Evolutionary conservation across 2,113 vertebrate genomes (phyloP), one percentile per base, ranked within the genome.

Genomic region (Rhinopomastus cyanomelas): DNA sequence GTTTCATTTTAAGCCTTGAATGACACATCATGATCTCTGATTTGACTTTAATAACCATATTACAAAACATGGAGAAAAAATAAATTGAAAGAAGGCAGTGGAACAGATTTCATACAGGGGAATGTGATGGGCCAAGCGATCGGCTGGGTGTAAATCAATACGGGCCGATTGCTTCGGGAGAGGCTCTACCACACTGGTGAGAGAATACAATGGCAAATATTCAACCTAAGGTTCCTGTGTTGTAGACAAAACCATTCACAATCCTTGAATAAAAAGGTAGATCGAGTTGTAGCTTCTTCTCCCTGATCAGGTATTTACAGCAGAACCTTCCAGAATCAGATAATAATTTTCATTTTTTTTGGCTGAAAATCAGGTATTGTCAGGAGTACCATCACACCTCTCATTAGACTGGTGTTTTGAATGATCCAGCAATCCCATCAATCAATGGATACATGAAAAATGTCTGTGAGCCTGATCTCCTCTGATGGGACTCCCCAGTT

Each of bases 391-490:
- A 1, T 71, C 62, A 83, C 34, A 75, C 21, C 23, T 84, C 72
- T 84, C 37, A 55, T 95, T 91, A 88, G 44, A 67, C 74, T 68
- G 90, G 21, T 32, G 81, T 81, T 81, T 72, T 60, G 81, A 90
- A 78, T 78, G 48, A 84, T 83, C 61, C 56, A 83, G 26, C 21
- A 91, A 71, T 34, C 30, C 42, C 61, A 51, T 64, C 34, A 73
- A 32, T 85, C 11, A 19, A 61, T 51, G 34, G n/a, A 34, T 64
- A 52, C 3, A 1, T 62, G 56, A 87, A 78, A 81, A 88, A 88
- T 32, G 19, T 64, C 37, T 49, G 44, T 0, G 0, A 89, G 46
- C 23, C 11, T 79, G 52, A 11, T 72, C 37, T 83, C 12, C n/a
- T 57, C 39, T 60, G 49, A 75, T 67, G 68, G 69, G 32, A 48